A percentile compares a stretch with the other conserved stretches of the same genome.
These are phyloP conservation scores for Leucopternis melanops DNA, from an alignment of 2,113 vertebrate genomes.

Conservation along the genomic window DNA sequence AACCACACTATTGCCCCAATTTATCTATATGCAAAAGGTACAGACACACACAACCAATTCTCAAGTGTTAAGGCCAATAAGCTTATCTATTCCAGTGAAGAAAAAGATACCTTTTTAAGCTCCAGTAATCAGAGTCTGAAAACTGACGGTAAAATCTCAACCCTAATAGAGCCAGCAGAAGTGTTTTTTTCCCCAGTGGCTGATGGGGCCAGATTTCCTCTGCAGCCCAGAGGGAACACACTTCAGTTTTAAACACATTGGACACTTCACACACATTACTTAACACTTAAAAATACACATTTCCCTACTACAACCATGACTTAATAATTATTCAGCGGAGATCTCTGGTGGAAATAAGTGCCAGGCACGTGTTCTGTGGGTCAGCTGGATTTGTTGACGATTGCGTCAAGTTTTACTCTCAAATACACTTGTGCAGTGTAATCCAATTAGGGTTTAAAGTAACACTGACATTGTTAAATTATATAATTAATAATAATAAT, in stretches of 20 bases:
- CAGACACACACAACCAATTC: not conserved
- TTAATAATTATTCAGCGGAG: constrained; percentile 11
- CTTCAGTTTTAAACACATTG: not conserved
- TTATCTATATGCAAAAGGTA: not conserved
- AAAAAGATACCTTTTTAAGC: not conserved
- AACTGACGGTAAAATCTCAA: not conserved
- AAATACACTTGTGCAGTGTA: not conserved
- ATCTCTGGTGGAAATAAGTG: constrained; percentile 1
- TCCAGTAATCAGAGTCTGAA: not conserved
- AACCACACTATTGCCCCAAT: not conserved
- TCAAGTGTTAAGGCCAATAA: not conserved
- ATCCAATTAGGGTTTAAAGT: constrained; percentile 1
- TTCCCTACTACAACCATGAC: constrained; percentile 14
- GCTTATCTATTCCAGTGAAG: not conserved
- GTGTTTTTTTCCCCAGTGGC: not conserved
- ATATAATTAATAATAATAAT: not conserved
- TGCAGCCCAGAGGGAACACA: not conserved
- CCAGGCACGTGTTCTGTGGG: not conserved
- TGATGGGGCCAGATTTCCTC: not conserved
- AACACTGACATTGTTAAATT: not conserved
- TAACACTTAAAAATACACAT: constrained; percentile 13
- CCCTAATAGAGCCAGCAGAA: not conserved
- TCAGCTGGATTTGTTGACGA: constrained; percentile 14
- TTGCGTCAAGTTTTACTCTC: not conserved
- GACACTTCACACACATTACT: not conserved